Evolutionary conservation across 2,888 invertebrate species (phyloP).

Genomic region (Euproctis similis): DNA sequence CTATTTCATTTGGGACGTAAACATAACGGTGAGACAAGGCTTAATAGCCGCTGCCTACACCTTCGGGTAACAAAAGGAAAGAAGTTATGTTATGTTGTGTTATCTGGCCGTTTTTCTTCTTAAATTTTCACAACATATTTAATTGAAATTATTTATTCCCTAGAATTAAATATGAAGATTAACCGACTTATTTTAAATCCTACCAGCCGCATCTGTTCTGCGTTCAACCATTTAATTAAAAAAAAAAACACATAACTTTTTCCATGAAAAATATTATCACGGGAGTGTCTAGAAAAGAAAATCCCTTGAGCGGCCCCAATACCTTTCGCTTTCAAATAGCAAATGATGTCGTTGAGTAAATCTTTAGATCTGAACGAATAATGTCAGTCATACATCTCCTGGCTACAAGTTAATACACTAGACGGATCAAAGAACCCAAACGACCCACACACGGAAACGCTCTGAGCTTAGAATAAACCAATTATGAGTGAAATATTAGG

Average conservation of each 20-base stretch:
- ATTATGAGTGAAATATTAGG: constrained; percentile 77
- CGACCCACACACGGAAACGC: constrained; percentile 64
- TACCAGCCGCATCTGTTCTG: too few species aligned
- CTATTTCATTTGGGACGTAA: too few species aligned
- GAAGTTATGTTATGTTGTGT: too few species aligned
- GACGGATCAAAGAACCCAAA: constrained; percentile 69
- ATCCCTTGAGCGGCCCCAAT: constrained; percentile 30
- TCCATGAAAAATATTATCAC: constrained; percentile 19
- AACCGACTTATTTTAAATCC: too few species aligned
- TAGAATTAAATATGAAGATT: too few species aligned
- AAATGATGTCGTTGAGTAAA: constrained; percentile 57
- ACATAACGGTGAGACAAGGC: too few species aligned
- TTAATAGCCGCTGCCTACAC: too few species aligned
- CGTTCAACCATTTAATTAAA: too few species aligned
- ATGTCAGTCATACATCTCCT: constrained; percentile 64
- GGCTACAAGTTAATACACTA: constrained; percentile 67
- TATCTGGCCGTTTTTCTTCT: too few species aligned
- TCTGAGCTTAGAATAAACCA: constrained; percentile 74
- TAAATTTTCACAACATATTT: too few species aligned
- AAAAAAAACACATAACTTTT: constrained; percentile 11
- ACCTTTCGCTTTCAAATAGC: constrained; percentile 32
- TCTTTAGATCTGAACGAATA: constrained; percentile 62
- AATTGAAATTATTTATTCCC: too few species aligned
- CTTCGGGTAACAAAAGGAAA: too few species aligned
- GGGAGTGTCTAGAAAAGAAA: constrained; percentile 22